Base-by-base conservation (phyloP, 1,140 invertebrate genomes). In the Melipona quadrifasciata region DNA sequence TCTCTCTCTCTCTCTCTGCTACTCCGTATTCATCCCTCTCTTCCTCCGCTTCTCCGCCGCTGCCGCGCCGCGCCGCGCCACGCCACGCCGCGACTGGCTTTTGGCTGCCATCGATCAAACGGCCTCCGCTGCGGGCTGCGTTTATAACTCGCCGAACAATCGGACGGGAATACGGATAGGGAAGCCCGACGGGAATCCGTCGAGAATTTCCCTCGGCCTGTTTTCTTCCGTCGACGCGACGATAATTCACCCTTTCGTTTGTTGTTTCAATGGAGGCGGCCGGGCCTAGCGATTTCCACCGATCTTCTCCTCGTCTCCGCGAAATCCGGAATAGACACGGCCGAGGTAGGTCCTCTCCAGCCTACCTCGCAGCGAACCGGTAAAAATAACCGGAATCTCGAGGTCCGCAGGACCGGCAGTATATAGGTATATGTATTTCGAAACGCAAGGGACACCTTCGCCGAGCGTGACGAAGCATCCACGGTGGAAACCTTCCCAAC, bases 71-170 rank as follows among this genome's bases (percentile, higher is more conserved):
- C 53, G 67, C 67, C 64, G 61, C 64, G 14, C 24, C 24, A 17
- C 55, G 55, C 80, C 68, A 51, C 53, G 67, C 67, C 55, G 31
- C 53, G 55, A 74, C 83, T 74, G 83, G 77, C 83, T 84, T 84
- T 84, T 84, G 83, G 83, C 78, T 80, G 70, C 77, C 83, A 84
- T 84, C 83, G 83, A 84, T 84, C 83, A 84, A 84, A 84, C 83
- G 83, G 83, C 70, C 83, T 80, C 83, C 77, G 70, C 78, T 80
- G 70, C 57, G 68, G 68, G 82, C 71, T 74, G 79, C 83, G 78
- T 84, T 80, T 84, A 84, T 80, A 84, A 84, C 83, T 74, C 71
- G 67, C 10, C 71, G 83, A 80, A 80, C 77, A 84, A 80, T 80
- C 77, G 83, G 83, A 80, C 82, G 77, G 47, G 82, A 70, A 72